Evolutionary conservation across 1,140 invertebrate species (phyloP).

Genomic region (Procambarus virginalis): DNA sequence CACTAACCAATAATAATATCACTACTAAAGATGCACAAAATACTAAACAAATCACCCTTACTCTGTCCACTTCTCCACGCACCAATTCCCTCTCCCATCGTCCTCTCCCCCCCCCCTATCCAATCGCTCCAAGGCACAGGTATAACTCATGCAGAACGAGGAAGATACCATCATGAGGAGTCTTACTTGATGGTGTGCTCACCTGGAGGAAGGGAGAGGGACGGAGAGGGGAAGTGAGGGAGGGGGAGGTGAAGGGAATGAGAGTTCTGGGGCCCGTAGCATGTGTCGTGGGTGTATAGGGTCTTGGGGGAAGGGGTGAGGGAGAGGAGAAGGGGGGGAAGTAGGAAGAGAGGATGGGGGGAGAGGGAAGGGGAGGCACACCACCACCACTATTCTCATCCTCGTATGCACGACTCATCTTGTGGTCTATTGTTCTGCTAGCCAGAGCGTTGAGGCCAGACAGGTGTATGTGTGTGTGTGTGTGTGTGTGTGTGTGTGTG

Average conservation of each 20-base stretch:
- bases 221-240: neutral
- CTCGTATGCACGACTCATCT: no score
- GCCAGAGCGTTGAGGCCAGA: neutral
- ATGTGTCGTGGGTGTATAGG: no score
- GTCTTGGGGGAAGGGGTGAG: no score
- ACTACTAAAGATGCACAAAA: no score
- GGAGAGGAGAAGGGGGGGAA: no score
- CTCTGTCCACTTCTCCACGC: neutral
- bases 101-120: no score
- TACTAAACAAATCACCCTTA: no score
- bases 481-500: conserved; percentile 2
- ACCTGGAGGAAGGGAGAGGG: neutral
- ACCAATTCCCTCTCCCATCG: neutral
- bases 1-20: neutral
- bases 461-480: neutral
- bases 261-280: no score
- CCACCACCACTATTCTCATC: no score
- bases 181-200: neutral
- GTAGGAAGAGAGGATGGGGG: no score
- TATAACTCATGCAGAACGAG: neutral
- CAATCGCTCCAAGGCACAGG: neutral
- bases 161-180: neutral
- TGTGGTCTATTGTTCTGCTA: neutral
- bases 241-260: neutral
- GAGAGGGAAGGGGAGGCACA: no score